phyloP scores from a whole-genome alignment of 2,888 invertebrate genomes.

The Apantesis nais region DNA sequence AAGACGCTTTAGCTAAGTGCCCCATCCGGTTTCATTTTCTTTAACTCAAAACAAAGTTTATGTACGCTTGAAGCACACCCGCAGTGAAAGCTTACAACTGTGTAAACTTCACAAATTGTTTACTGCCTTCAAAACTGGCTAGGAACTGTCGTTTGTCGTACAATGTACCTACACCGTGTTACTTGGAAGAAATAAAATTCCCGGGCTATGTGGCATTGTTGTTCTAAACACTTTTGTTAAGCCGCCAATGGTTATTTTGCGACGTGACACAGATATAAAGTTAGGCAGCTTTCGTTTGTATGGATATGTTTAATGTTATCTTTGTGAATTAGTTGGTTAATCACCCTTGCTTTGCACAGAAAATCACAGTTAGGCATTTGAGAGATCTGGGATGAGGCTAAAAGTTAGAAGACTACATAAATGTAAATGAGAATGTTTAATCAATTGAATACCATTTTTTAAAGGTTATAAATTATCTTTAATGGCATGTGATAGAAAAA shows the following conservation, averaged over 20 bases:
- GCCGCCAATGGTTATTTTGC: slow-evolving; percentile 20
- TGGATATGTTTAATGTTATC: slow-evolving; percentile 2
- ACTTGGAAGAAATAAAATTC: slow-evolving; percentile 40
- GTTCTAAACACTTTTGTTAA: slow-evolving; percentile 34
- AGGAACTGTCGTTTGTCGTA: slow-evolving; percentile 51
- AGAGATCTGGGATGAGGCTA: too few species aligned
- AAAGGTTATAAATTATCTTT: too few species aligned
- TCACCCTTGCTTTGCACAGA: not conserved
- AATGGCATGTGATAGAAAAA: too few species aligned
- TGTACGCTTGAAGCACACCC: slow-evolving; percentile 38
- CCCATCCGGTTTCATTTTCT: slow-evolving; percentile 52
- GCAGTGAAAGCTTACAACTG: slow-evolving; percentile 50
- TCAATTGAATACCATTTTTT: too few species aligned
- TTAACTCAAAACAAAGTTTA: slow-evolving; percentile 46
- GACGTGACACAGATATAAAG: slow-evolving; percentile 24
- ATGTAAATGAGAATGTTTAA: too few species aligned
- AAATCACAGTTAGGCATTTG: too few species aligned
- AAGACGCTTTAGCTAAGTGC: slow-evolving; percentile 45
- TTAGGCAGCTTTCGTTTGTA: slow-evolving; percentile 6
- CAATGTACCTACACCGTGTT: slow-evolving; percentile 40
- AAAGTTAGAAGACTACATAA: too few species aligned
- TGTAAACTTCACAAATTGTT: slow-evolving; percentile 54
- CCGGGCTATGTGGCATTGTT: slow-evolving; percentile 22
- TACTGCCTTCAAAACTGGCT: slow-evolving; percentile 51
- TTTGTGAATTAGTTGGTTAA: not conserved